These are phyloP conservation scores for Panthera uncia DNA, from an alignment of 2,113 vertebrate species.

Conservation along the genomic window DNA sequence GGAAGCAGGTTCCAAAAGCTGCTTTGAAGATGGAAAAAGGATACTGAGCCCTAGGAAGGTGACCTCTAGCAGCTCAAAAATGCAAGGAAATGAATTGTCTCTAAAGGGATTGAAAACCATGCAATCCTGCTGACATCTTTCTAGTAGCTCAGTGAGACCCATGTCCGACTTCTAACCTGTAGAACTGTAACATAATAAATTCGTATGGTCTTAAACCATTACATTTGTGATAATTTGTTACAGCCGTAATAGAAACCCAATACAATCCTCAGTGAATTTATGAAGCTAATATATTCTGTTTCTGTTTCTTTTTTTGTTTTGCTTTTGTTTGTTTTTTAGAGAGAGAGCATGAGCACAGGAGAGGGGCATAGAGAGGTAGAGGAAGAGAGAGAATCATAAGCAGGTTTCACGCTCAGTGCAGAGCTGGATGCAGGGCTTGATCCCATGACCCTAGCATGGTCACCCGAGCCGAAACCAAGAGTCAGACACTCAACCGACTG, in stretches of 20 bases:
- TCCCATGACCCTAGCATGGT: too few relatives aligned
- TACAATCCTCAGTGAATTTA: neutral
- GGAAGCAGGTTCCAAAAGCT: neutral
- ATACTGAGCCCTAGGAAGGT: neutral
- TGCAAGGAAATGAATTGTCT: neutral
- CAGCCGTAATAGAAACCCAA: neutral
- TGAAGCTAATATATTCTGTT: neutral
- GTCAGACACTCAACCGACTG: too few relatives aligned
- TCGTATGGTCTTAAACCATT: neutral
- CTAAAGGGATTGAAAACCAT: neutral
- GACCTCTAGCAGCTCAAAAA: neutral
- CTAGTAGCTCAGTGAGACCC: neutral
- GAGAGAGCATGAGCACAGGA: too few relatives aligned
- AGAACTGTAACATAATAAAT: neutral
- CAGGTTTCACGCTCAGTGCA: too few relatives aligned
- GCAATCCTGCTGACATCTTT: neutral
- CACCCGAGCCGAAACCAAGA: too few relatives aligned
- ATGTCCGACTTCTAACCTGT: neutral
- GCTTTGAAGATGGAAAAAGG: neutral
- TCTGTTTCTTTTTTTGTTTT: too few relatives aligned
- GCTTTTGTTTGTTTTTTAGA: too few relatives aligned
- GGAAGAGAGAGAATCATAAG: too few relatives aligned
- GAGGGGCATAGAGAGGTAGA: too few relatives aligned
- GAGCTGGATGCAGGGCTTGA: too few relatives aligned
- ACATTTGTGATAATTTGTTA: neutral